Percentiles rank a stretch among this genome's conserved stretches.
Conservation (phyloP, 2,113 vertebrate species). For the Polypterus bichir region DNA sequence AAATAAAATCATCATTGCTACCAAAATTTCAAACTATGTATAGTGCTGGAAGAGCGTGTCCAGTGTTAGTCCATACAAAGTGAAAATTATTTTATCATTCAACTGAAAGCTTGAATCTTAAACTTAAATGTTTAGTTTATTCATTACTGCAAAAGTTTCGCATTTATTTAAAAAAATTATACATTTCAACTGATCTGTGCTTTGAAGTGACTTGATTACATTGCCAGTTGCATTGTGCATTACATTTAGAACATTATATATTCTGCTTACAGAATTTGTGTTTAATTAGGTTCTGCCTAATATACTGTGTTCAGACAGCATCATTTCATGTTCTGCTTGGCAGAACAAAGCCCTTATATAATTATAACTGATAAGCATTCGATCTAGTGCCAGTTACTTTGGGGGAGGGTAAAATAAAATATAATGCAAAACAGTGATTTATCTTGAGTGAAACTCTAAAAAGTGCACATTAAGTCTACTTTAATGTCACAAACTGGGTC, state of each 20-base stretch:
- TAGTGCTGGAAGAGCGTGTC: too few relatives aligned
- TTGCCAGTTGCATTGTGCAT: too few relatives aligned
- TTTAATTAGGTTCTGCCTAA: slow-evolving; percentile 3
- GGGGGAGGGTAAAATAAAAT: neutral
- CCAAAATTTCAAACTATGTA: too few relatives aligned
- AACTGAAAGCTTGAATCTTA: too few relatives aligned
- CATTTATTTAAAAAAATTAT: too few relatives aligned
- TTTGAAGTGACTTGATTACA: too few relatives aligned
- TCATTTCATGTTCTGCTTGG: slow-evolving; percentile 5
- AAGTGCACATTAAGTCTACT: neutral
- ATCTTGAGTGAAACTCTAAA: slow-evolving; percentile 1
- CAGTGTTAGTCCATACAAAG: too few relatives aligned
- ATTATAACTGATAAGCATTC: slow-evolving; percentile 6
- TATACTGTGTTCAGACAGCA: neutral
- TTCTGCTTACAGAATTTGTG: neutral
- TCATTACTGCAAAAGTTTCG: too few relatives aligned
- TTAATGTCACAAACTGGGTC: neutral
- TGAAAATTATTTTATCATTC: too few relatives aligned
- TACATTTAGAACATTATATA: neutral
- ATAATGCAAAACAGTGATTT: neutral
- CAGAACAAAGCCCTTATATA: slow-evolving; percentile 3
- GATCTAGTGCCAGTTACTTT: slow-evolving; percentile 4
- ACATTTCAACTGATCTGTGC: too few relatives aligned
- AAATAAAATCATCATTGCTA: too few relatives aligned
- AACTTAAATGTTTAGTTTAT: too few relatives aligned